These are phyloP conservation scores for Nebria ingens DNA, from an alignment of 1,140 invertebrate genomes.

Conservation along the genomic window DNA sequence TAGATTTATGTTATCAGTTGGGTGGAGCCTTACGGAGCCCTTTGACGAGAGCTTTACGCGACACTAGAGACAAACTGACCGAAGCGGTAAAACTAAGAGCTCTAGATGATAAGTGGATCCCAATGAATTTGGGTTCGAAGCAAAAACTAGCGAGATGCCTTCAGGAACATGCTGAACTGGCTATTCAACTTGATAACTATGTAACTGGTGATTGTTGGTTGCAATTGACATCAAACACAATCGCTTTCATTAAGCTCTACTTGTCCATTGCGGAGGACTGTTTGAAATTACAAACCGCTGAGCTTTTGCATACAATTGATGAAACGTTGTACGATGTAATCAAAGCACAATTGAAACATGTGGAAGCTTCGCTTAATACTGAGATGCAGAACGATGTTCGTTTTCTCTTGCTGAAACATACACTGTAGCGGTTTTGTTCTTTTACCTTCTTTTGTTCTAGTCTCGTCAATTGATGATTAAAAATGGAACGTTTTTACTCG, in stretches of 20 bases:
- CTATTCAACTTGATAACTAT: slow-evolving; percentile 42
- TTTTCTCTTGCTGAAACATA: not conserved
- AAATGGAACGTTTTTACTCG: slow-evolving; percentile 45
- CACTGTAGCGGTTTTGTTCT: slow-evolving; percentile 12
- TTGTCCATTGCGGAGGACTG: slow-evolving; percentile 57
- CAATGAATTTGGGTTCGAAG: slow-evolving; percentile 53
- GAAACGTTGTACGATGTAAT: slow-evolving; percentile 53
- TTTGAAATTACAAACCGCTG: slow-evolving; percentile 51
- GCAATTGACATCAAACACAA: slow-evolving; percentile 56
- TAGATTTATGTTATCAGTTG: slow-evolving; percentile 68
- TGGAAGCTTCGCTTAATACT: slow-evolving; percentile 41
- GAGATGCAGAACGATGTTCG: not conserved
- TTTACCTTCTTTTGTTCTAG: slow-evolving; percentile 22
- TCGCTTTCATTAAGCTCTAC: slow-evolving; percentile 59
- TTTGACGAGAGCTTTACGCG: slow-evolving; percentile 48
- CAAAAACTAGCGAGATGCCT: slow-evolving; percentile 41
- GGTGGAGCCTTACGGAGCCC: slow-evolving; percentile 55
- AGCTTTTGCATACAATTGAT: slow-evolving; percentile 52
- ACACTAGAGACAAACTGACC: slow-evolving; percentile 61
- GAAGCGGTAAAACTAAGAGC: slow-evolving; percentile 61
- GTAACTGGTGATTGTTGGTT: slow-evolving; percentile 54
- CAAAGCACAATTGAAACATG: slow-evolving; percentile 51
- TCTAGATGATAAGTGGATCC: slow-evolving; percentile 60
- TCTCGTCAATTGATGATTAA: slow-evolving; percentile 42
- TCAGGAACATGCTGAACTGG: slow-evolving; percentile 45